Base-by-base conservation (phyloP, 2,888 invertebrate genomes). In the Chrysolina americana region DNA sequence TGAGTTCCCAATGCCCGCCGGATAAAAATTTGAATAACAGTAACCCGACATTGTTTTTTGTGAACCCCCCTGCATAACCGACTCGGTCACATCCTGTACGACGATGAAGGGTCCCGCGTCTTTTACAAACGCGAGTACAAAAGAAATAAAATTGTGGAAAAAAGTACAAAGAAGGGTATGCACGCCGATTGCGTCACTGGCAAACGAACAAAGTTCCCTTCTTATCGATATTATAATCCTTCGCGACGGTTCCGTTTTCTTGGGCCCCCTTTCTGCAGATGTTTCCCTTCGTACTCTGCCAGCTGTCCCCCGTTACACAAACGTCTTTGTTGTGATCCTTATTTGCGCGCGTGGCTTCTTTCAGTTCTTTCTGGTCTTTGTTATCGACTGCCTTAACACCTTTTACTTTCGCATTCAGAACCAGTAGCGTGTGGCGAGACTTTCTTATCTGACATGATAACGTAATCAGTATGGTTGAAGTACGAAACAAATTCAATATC, bases 341-440 rank as follows among this genome's bases (percentile, higher is more conserved):
- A 69, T 69, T 66, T 65, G 48, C 28, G 59, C 71, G 71, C 71
- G 71, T 71, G 71, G 56, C 66, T 71, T 73, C 73, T 53, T 41
- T 23, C 62, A 15, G 15, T 71, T 73, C 73, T 53, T 41, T 23
- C 62, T 15, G 15, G 28, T 48, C 41, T 44, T 53, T 73, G 68
- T 73, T 64, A 48, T 62, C 68, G 44, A 17, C 19, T 71, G 23
- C 21, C 5, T 10, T 36, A 13, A 71, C 53, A 69, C 71, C 65
- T 71, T 71, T 70, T 17, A 50, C 70, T 63, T 70, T 64, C 50
- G 41, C 63, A 41, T 63, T 71, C 15, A 41, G 10, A 64, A 53
- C 5, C 71, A 71, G 71, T 23, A 56, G 65, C 41, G 65, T 48
- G 36, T 0, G 6, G 36, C 0, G 36, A 36, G 6, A 36, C 36